These are phyloP conservation scores for Timema podura DNA, from an alignment of 2,888 invertebrate species.

Conservation along the genomic window DNA sequence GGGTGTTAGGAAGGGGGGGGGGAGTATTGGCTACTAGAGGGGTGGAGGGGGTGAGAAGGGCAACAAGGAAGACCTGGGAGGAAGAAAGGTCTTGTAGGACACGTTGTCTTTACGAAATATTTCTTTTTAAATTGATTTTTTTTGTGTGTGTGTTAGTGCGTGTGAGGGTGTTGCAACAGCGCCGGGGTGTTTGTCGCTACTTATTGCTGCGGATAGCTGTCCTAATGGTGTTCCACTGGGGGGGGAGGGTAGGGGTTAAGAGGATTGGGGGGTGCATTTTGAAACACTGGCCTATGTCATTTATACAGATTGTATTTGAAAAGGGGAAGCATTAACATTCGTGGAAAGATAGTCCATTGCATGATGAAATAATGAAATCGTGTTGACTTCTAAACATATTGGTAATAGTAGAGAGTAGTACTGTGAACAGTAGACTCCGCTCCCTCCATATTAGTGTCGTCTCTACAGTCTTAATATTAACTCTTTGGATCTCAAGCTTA, in stretches of 20 bases:
- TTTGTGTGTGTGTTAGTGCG: neutral
- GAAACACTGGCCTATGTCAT: no score
- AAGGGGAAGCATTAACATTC: no score
- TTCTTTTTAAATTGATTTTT: conserved; percentile 17
- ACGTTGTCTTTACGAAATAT: conserved; percentile 1
- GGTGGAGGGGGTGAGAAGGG: neutral
- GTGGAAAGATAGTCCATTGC: no score
- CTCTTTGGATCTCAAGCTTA: no score
- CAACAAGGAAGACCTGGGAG: neutral
- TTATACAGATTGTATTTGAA: no score
- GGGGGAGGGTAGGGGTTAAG: neutral
- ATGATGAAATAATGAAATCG: no score
- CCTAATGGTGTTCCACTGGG: neutral
- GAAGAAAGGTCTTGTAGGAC: conserved; percentile 8
- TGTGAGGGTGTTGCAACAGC: neutral
- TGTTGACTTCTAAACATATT: no score
- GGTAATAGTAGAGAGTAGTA: no score
- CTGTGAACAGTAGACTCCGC: no score
- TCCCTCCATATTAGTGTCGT: no score
- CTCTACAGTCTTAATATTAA: no score
- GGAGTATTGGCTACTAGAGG: neutral
- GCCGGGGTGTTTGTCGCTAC: neutral
- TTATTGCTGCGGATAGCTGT: neutral
- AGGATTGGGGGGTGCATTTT: no score
- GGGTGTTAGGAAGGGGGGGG: conserved; percentile 18